A percentile compares a stretch with the other conserved stretches of the same genome.
These are phyloP conservation scores for Chymomyza procnemis DNA, from an alignment of 2,888 invertebrate species.

Conservation along the genomic window DNA sequence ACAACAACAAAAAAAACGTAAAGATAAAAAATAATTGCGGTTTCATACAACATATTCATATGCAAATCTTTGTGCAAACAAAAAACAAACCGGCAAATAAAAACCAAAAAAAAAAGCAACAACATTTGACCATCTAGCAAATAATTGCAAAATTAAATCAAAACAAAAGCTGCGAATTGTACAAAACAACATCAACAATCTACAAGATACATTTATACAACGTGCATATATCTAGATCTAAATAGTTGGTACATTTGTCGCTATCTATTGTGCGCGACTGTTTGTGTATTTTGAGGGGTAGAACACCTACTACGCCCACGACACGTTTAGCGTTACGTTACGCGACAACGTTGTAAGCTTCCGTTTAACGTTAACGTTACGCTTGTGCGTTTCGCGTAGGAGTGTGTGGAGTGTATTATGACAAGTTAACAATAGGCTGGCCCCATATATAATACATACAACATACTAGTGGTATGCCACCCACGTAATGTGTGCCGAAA, in stretches of 20 bases:
- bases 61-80: slow-evolving; percentile 52
- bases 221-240: slow-evolving; percentile 12
- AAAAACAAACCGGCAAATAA: not conserved
- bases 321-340: not conserved
- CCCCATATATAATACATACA: slow-evolving; percentile 47
- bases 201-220: not conserved
- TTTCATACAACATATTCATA: slow-evolving; percentile 53
- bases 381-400: slow-evolving; percentile 21
- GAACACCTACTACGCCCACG: not conserved
- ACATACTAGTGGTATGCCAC: slow-evolving; percentile 45
- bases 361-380: slow-evolving; percentile 49
- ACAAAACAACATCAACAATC: slow-evolving; percentile 33
- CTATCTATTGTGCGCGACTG: not conserved
- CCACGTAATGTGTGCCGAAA: slow-evolving; percentile 74
- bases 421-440: slow-evolving; percentile 60
- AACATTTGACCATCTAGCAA: slow-evolving; percentile 26
- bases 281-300: not conserved
- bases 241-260: slow-evolving; percentile 16
- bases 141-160: slow-evolving; percentile 67
- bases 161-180: slow-evolving; percentile 44
- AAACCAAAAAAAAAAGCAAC: not conserved
- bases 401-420: slow-evolving; percentile 21
- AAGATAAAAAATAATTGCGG: slow-evolving; percentile 42
- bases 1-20: slow-evolving; percentile 10
- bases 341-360: slow-evolving; percentile 24